Percentiles rank a stretch among this genome's conserved stretches.
phyloP scores from a whole-genome alignment of 1,140 invertebrate species.

The Zaprionus lachaisei region DNA sequence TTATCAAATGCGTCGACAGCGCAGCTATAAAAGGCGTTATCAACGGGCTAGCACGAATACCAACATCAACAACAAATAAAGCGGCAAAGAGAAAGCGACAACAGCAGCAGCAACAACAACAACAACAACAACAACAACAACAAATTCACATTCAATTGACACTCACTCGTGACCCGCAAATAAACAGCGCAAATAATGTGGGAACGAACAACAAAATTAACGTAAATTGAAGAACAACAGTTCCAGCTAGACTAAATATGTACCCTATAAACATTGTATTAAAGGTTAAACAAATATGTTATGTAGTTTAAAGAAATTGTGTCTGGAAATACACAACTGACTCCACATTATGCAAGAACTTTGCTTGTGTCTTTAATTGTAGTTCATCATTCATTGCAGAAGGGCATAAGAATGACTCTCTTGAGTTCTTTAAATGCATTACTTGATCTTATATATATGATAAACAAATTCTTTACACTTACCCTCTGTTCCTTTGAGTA shows the following conservation, averaged over 20 bases:
- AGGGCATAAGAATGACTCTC: no score
- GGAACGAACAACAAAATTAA: conserved; percentile 62
- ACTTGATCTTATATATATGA: no score
- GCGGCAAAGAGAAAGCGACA: neutral
- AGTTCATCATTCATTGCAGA: no score
- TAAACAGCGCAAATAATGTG: conserved; percentile 42
- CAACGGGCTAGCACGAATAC: conserved; percentile 41
- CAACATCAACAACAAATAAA: neutral
- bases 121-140: neutral
- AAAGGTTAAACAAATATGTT: no score
- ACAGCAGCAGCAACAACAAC: neutral
- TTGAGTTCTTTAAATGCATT: no score
- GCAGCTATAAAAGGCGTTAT: conserved; percentile 68
- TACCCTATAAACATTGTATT: conserved; percentile 7
- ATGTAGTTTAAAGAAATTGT: no score
- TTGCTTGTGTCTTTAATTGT: no score
- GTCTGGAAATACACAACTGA: no score
- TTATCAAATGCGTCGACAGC: conserved; percentile 36
- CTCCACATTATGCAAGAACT: no score
- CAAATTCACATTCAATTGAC: conserved; percentile 40
- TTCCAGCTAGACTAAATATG: conserved; percentile 8
- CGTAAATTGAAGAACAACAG: neutral
- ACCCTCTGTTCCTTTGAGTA: no score
- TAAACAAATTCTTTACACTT: no score
- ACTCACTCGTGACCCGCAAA: conserved; percentile 53